Evolutionary conservation across 2,888 invertebrate species (phyloP).

Genomic region (Piscicola geometra): DNA sequence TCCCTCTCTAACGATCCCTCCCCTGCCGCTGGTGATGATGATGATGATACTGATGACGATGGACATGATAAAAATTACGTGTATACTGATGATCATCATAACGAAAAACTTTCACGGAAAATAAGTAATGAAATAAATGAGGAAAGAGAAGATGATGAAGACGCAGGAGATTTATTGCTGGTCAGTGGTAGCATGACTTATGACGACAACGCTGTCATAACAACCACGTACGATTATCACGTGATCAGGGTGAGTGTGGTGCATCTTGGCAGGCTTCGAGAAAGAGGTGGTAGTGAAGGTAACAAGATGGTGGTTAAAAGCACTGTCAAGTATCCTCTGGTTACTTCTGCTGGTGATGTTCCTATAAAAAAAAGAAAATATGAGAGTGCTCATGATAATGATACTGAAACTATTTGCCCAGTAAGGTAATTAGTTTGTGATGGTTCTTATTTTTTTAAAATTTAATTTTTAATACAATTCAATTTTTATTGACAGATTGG

Average conservation of each 20-base stretch:
- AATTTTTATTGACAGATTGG: too few species aligned
- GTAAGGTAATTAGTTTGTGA: not conserved
- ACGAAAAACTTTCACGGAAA: too few species aligned
- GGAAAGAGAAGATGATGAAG: not conserved
- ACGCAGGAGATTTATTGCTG: not conserved
- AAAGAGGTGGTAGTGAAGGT: too few species aligned
- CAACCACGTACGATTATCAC: constrained; percentile 1
- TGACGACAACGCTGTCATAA: constrained; percentile 7
- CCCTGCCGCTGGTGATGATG: not conserved
- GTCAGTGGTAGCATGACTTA: not conserved
- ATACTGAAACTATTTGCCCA: not conserved
- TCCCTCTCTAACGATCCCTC: not conserved
- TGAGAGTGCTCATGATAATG: too few species aligned
- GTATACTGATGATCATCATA: too few species aligned
- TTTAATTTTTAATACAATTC: too few species aligned
- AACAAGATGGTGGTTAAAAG: too few species aligned
- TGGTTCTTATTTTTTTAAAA: too few species aligned
- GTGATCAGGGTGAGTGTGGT: not conserved
- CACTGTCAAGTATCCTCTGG: too few species aligned
- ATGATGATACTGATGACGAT: not conserved
- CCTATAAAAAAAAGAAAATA: too few species aligned
- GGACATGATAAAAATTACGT: not conserved
- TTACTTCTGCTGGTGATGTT: too few species aligned
- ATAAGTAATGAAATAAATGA: not conserved
- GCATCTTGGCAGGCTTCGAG: not conserved